Evolutionary conservation across 1,140 invertebrate genomes (phyloP).

Genomic region (Aphaenogaster floridana): DNA sequence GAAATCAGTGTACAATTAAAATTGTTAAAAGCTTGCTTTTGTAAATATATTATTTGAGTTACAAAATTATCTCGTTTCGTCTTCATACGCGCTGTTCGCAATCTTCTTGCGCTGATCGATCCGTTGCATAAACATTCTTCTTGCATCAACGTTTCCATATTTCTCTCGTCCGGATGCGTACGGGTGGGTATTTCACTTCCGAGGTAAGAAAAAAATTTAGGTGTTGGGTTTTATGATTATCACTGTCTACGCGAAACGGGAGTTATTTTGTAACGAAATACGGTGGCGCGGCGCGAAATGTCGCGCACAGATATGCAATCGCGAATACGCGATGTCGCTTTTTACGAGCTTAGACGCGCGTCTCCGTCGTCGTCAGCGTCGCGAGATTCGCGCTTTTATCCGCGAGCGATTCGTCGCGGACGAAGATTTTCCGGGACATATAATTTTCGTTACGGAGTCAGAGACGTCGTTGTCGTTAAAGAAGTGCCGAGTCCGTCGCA

Average conservation of each 20-base stretch:
- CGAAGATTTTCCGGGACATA: conserved; percentile 51
- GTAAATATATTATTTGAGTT: no score
- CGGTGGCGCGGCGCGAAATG: conserved; percentile 50
- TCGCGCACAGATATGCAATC: conserved; percentile 50
- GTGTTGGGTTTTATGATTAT: conserved; percentile 63
- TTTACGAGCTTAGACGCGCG: conserved; percentile 64
- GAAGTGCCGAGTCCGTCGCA: not conserved
- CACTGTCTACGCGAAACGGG: conserved; percentile 57
- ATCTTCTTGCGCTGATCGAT: no score
- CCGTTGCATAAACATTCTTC: no score
- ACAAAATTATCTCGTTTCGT: no score
- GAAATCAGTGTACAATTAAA: no score
- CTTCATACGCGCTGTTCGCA: no score
- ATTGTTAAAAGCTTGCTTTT: no score
- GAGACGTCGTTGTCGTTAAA: not conserved
- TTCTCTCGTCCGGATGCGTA: not conserved
- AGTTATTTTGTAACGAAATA: conserved; percentile 64
- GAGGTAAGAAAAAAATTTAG: conserved; percentile 44
- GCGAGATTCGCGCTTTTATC: conserved; percentile 45
- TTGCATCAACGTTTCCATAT: not conserved
- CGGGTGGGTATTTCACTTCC: not conserved
- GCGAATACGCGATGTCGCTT: conserved; percentile 57
- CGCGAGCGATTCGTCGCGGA: conserved; percentile 34
- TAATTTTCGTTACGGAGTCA: conserved; percentile 42
- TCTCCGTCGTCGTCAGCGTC: not conserved